phyloP scores from a whole-genome alignment of 2,888 invertebrate genomes.

The Orchesellides sinensis region DNA sequence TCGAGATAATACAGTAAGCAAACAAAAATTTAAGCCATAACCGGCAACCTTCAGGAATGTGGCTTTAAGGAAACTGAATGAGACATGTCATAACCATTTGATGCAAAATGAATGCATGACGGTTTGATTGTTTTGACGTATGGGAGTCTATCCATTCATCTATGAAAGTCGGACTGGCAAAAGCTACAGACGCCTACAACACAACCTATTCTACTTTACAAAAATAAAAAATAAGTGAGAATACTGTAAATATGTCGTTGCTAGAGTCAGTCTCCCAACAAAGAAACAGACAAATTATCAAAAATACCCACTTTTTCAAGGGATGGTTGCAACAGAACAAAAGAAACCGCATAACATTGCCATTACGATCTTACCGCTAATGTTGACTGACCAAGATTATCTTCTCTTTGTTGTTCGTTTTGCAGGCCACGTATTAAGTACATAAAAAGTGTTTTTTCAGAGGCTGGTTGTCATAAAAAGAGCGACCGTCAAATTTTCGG shows the following conservation, averaged over 20 bases:
- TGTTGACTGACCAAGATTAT: conserved; percentile 15
- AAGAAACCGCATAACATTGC: conserved; percentile 17
- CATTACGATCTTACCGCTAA: conserved; percentile 6
- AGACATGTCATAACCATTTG: neutral
- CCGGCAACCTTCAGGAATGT: neutral
- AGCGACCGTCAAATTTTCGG: conserved; percentile 4
- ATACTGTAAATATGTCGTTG: neutral
- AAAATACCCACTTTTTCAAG: neutral
- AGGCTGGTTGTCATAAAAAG: neutral
- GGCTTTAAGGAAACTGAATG: conserved; percentile 10
- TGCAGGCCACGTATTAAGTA: neutral
- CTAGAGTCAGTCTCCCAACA: neutral
- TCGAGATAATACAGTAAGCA: neutral
- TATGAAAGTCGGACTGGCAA: neutral
- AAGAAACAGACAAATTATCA: neutral
- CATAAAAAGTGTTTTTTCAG: neutral
- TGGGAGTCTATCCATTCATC: neutral
- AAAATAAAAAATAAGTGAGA: neutral
- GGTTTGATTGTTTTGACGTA: neutral
- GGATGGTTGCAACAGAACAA: neutral
- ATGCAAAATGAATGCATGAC: neutral
- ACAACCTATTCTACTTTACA: neutral
- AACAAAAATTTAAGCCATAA: neutral
- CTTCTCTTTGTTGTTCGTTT: neutral
- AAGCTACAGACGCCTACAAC: neutral